phyloP scores from a whole-genome alignment of 1,140 invertebrate species.

The Laupala kohalensis region DNA sequence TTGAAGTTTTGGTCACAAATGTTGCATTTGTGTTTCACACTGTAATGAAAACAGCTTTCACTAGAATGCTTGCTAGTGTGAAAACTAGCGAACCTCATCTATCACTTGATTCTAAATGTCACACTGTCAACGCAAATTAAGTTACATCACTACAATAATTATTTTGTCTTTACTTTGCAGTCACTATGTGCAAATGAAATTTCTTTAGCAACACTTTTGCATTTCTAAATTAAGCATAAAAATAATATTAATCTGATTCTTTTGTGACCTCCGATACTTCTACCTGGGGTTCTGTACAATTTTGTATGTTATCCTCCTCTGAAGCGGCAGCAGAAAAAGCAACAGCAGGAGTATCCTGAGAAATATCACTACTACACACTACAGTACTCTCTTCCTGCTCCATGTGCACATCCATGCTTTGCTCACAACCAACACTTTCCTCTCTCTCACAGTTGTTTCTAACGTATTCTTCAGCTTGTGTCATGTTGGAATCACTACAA shows the following conservation, averaged over 20 bases:
- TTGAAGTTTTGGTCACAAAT: neutral
- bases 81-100: neutral
- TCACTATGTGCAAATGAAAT: neutral
- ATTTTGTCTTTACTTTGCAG: neutral
- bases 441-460: neutral
- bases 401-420: neutral
- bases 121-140: neutral
- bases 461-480: neutral
- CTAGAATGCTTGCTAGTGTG: neutral
- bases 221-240: neutral
- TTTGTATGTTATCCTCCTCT: neutral
- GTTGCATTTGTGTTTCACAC: neutral
- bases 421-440: neutral
- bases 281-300: neutral
- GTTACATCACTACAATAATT: neutral
- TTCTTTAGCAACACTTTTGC: neutral
- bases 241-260: neutral
- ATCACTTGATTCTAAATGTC: neutral
- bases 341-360: neutral
- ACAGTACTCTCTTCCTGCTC: neutral
- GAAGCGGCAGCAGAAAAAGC: too few relatives aligned
- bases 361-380: neutral
- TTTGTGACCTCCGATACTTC: neutral
- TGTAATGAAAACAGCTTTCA: neutral
- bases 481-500: neutral